phyloP scores from a whole-genome alignment of 2,888 invertebrate genomes.

The Tortrix viridana region DNA sequence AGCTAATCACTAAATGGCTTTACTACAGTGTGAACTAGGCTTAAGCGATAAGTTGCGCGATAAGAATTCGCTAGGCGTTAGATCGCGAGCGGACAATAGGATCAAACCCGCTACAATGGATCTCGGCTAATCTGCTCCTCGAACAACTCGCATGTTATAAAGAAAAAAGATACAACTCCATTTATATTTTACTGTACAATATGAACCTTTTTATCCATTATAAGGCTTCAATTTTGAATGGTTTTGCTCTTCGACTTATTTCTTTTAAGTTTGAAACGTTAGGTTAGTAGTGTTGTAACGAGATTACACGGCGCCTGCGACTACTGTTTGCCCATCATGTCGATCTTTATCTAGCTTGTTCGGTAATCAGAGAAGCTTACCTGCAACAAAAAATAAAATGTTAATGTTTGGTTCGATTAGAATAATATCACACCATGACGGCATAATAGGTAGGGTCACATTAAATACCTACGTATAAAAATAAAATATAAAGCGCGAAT shows the following conservation, averaged over 20 bases:
- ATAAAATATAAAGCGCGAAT: too few relatives aligned
- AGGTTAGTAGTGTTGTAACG: conserved; percentile 51
- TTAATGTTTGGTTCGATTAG: not conserved
- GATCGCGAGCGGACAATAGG: conserved; percentile 65
- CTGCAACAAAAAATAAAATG: conserved; percentile 52
- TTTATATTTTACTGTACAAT: too few relatives aligned
- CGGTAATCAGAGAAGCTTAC: conserved; percentile 59
- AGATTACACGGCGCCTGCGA: conserved; percentile 65
- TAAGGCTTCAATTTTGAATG: too few relatives aligned
- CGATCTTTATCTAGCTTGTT: conserved; percentile 45
- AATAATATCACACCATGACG: too few relatives aligned
- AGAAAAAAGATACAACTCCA: too few relatives aligned
- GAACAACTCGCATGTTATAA: not conserved
- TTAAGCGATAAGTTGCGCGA: conserved; percentile 45
- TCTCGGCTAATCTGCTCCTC: conserved; percentile 50
- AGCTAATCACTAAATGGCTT: not conserved
- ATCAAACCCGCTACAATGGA: conserved; percentile 65
- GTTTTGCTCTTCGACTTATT: too few relatives aligned
- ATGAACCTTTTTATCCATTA: too few relatives aligned
- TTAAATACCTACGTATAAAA: too few relatives aligned
- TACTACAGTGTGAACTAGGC: conserved; percentile 32
- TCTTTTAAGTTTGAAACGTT: too few relatives aligned
- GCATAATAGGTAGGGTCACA: too few relatives aligned
- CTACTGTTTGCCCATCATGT: conserved; percentile 43
- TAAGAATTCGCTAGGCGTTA: conserved; percentile 54